Evolutionary conservation across 2,797 vertebrate species (phyloP).

Genomic region (Acanthopagrus latus): DNA sequence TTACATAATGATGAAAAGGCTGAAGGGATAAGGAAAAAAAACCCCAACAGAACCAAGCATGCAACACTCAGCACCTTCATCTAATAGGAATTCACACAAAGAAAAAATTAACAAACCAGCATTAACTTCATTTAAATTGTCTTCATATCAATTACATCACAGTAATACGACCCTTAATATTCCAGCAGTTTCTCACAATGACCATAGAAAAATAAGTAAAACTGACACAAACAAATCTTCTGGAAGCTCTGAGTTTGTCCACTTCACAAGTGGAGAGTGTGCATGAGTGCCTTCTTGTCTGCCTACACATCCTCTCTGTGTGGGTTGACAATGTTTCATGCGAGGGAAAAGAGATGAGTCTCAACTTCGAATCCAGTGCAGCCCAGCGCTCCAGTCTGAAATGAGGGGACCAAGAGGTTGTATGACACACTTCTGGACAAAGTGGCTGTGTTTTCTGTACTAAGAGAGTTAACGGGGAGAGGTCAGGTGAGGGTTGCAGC

Average conservation of each 20-base stretch:
- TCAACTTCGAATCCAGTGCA: slow-evolving; percentile 73
- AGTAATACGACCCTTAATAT: slow-evolving; percentile 73
- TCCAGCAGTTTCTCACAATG: slow-evolving; percentile 78
- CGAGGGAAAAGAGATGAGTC: slow-evolving; percentile 62
- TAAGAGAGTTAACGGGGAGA: slow-evolving; percentile 42
- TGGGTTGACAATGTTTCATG: slow-evolving; percentile 79
- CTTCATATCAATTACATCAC: slow-evolving; percentile 78
- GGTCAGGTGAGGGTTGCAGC: slow-evolving; percentile 54
- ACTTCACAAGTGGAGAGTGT: slow-evolving; percentile 58
- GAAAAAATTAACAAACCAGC: slow-evolving; percentile 72
- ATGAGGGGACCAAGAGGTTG: slow-evolving; percentile 64
- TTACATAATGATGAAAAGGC: slow-evolving; percentile 53
- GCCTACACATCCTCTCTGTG: slow-evolving; percentile 64
- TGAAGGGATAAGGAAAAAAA: slow-evolving; percentile 43
- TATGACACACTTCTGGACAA: slow-evolving; percentile 52
- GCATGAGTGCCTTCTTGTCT: slow-evolving; percentile 55
- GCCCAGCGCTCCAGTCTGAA: slow-evolving; percentile 85
- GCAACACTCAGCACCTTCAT: slow-evolving; percentile 80
- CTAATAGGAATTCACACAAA: slow-evolving; percentile 72
- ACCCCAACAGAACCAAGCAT: slow-evolving; percentile 70
- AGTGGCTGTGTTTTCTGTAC: slow-evolving; percentile 48
- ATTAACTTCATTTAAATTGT: slow-evolving; percentile 71
- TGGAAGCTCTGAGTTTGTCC: slow-evolving; percentile 78
- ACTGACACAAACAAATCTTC: slow-evolving; percentile 73
- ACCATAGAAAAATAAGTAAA: slow-evolving; percentile 82